These are phyloP conservation scores for Oncorhynchus kisutch DNA, from an alignment of 2,113 vertebrate species.

Conservation along the genomic window DNA sequence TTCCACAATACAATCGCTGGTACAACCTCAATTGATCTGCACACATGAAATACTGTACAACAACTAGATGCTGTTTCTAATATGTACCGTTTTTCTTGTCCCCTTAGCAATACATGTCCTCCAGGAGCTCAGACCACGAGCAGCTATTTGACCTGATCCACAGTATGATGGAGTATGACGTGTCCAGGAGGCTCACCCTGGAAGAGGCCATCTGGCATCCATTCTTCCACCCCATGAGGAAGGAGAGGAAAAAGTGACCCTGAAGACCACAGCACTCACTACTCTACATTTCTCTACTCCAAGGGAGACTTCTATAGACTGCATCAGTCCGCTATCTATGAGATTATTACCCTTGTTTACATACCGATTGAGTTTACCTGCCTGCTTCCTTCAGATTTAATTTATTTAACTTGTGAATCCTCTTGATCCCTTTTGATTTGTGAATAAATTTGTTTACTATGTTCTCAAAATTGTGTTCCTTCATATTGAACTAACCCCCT, in stretches of 20 bases:
- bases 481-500: no score
- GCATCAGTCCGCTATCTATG: constrained; percentile 78
- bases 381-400: not conserved
- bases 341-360: not conserved
- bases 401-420: not conserved
- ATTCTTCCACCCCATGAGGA: constrained; percentile 83
- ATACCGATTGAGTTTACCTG: not conserved
- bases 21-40: not conserved
- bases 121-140: constrained; percentile 77
- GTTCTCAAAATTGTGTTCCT: not conserved
- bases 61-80: no score
- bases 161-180: constrained; percentile 91
- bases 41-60: not conserved
- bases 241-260: constrained; percentile 41
- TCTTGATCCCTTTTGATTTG: not conserved
- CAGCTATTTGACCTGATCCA: constrained; percentile 87
- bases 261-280: not conserved
- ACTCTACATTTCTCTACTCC: constrained; percentile 51
- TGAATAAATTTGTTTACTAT: constrained; percentile 24
- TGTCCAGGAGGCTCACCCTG: constrained; percentile 82
- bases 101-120: constrained; percentile 83
- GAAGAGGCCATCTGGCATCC: constrained; percentile 90
- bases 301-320: constrained; percentile 75
- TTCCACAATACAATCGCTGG: no score
- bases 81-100: not conserved